Percentiles rank a stretch among this genome's conserved stretches.
These are phyloP conservation scores for Petrophora chlorosata DNA, from an alignment of 2,888 invertebrate genomes.

Conservation along the genomic window DNA sequence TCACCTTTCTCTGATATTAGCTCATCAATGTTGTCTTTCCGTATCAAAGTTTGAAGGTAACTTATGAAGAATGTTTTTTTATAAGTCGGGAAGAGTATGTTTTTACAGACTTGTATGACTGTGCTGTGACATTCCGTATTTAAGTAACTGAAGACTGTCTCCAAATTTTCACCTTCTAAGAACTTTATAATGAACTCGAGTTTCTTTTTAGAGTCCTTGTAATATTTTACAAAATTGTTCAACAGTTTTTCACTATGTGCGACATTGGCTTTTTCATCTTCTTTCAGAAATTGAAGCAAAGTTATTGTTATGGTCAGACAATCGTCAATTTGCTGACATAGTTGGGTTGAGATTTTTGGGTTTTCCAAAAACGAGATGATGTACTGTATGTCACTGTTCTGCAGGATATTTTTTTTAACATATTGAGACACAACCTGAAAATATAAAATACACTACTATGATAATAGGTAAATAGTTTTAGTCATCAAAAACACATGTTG, in stretches of 20 bases:
- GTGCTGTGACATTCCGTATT: constrained; percentile 52
- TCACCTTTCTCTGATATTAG: constrained; percentile 72
- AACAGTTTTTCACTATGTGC: constrained; percentile 51
- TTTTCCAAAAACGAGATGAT: constrained; percentile 66
- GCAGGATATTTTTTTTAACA: constrained; percentile 56
- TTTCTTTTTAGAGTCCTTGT: constrained; percentile 71
- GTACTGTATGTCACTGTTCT: constrained; percentile 50
- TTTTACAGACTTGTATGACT: constrained; percentile 59
- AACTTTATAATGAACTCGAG: constrained; percentile 67
- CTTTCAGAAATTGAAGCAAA: constrained; percentile 57
- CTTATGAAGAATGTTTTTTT: constrained; percentile 66
- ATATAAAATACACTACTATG: too few relatives aligned
- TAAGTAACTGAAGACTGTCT: constrained; percentile 65
- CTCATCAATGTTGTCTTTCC: constrained; percentile 66
- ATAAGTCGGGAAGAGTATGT: constrained; percentile 63
- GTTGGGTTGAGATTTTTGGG: constrained; percentile 57
- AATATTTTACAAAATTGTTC: constrained; percentile 57
- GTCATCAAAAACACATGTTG: too few relatives aligned
- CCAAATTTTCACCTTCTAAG: constrained; percentile 62
- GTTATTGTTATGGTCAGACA: constrained; percentile 58
- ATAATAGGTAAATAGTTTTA: constrained; percentile 12
- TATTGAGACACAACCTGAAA: constrained; percentile 70
- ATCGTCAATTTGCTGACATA: constrained; percentile 58
- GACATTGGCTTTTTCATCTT: constrained; percentile 35
- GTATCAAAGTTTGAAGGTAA: constrained; percentile 66